Evolutionary conservation across 2,113 vertebrate genomes (phyloP), one percentile per base, ranked within the genome.

Genomic region (Sprattus sprattus): DNA sequence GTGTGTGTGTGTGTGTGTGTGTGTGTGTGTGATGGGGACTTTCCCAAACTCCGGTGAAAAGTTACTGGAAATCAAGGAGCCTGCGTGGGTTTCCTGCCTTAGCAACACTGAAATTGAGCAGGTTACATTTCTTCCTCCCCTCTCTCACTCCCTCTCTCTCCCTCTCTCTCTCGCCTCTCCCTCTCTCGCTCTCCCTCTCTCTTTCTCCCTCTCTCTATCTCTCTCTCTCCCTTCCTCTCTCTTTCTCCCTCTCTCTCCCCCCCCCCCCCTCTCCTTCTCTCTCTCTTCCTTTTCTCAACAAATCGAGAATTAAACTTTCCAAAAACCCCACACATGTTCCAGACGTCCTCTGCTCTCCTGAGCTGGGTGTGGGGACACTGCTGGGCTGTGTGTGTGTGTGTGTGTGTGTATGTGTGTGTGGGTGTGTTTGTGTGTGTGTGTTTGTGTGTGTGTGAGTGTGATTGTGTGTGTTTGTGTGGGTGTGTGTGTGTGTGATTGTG

Each of bases 61-160:
- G n/a, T 60, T 25, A 32, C 22, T 47, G 39, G 3, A 83, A 71
- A 82, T 28, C 28, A 45, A 49, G 18, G 20, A n/a, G 45, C 28
- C 82, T 60, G 28, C 22, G 28, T 75, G 82, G 88, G 85, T 90
- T 90, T 91, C 88, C 90, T 93, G 90, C 88, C 39, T 39, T 39
- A 39, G 39, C 39, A 39, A 39, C 39, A 39, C 92, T 89, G 82
- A n/a, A 64, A 64, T 22, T n/a, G 8, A 20, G 57, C 57, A 18
- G 20, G 22, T 64, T 64, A 2, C 4, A 22, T 64, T 64, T 64
- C 6, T n/a, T 13, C 13, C 20, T 18, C 54, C 20, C 54, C 54
- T 18, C 54, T 57, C 54, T 57, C 54, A 6, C 54, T 57, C 6
- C 7, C 54, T 15, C 54, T 57, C 54, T 57, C 54, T 57, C 16